Conservation (phyloP, 2,888 invertebrate genomes). For the Drosophila kuntzei region DNA sequence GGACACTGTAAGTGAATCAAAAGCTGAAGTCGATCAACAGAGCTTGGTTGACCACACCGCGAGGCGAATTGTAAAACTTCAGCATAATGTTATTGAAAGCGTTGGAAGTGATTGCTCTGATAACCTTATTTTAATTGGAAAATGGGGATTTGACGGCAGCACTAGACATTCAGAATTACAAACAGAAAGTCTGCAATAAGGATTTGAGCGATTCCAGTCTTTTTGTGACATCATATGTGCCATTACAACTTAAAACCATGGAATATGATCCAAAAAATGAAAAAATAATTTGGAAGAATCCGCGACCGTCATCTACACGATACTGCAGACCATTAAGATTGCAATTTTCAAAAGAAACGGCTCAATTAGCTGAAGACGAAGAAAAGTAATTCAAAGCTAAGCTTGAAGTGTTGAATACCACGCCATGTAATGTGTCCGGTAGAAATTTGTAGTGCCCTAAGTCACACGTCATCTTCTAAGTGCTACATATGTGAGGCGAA, state of each 20-base stretch:
- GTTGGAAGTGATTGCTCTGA: constrained; percentile 15
- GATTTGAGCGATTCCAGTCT: neutral
- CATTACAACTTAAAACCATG: neutral
- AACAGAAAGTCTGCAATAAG: neutral
- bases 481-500: constrained; percentile 24
- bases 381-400: neutral
- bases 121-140: constrained; percentile 16
- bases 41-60: constrained; percentile 26
- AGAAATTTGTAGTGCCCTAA: constrained; percentile 11
- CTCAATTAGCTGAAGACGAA: neutral
- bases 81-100: constrained; percentile 11
- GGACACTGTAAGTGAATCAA: too few species aligned
- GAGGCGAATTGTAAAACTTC: constrained; percentile 3
- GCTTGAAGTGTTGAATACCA: too few species aligned
- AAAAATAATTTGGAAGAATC: neutral
- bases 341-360: neutral
- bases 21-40: constrained; percentile 27
- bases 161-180: neutral
- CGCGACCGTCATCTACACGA: neutral
- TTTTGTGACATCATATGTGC: too few species aligned
- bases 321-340: constrained; percentile 1
- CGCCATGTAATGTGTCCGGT: neutral
- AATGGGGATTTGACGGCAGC: too few species aligned
- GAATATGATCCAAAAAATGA: neutral
- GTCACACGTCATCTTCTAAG: constrained; percentile 2